Evolutionary conservation across 2,888 invertebrate species (phyloP).

Genomic region (Malacosoma neustria): DNA sequence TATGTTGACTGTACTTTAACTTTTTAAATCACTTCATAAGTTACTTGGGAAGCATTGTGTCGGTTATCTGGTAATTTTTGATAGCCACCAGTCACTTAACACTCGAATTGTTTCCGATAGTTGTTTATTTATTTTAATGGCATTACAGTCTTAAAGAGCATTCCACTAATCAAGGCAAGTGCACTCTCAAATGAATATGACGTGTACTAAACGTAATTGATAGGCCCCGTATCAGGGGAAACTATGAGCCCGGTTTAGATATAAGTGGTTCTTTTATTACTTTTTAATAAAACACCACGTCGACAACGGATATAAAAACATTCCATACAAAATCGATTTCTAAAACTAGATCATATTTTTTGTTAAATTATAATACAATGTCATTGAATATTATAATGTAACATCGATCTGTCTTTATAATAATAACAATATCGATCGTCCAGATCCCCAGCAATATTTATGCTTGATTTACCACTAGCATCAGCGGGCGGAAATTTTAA

Average conservation of each 20-base stretch:
- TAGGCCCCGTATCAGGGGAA: constrained; percentile 14
- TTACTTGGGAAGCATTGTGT: constrained; percentile 59
- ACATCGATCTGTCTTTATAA: constrained; percentile 12
- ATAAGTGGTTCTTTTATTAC: constrained; percentile 6
- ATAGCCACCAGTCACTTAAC: constrained; percentile 70
- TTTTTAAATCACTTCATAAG: constrained; percentile 68
- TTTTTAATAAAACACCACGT: not conserved
- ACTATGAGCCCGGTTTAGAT: not conserved
- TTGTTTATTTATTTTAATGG: constrained; percentile 69
- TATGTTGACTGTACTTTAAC: constrained; percentile 36
- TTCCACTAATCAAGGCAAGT: constrained; percentile 64
- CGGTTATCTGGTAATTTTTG: constrained; percentile 70
- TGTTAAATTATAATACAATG: constrained; percentile 10
- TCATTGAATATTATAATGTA: constrained; percentile 13
- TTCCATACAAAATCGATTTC: not conserved
- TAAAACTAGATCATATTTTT: not conserved
- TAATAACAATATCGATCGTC: constrained; percentile 35
- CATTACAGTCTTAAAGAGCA: constrained; percentile 54
- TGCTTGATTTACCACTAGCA: constrained; percentile 58
- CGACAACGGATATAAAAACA: not conserved
- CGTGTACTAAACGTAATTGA: constrained; percentile 58
- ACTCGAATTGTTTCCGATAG: constrained; percentile 64
- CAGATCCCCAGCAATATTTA: constrained; percentile 52
- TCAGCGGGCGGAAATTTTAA: constrained; percentile 69
- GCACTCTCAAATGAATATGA: constrained; percentile 68